These are phyloP conservation scores for Camponotus fellah DNA, from an alignment of 2,888 invertebrate species.

Conservation along the genomic window DNA sequence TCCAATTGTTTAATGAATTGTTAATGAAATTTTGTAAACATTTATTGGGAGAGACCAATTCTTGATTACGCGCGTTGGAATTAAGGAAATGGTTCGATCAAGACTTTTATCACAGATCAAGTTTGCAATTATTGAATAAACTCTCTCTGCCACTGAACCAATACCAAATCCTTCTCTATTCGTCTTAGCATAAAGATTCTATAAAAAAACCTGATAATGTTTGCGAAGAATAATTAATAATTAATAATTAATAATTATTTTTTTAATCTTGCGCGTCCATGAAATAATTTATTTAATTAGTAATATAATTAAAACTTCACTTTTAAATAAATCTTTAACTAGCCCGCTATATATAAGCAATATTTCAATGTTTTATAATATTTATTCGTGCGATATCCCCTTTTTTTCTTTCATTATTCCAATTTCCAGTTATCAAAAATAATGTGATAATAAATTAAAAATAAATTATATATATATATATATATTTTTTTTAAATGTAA, in stretches of 20 bases:
- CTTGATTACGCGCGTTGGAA: too few relatives aligned
- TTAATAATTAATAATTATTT: neutral
- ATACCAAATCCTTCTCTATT: too few relatives aligned
- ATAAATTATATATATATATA: neutral
- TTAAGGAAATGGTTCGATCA: too few relatives aligned
- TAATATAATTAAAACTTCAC: neutral
- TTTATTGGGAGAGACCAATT: too few relatives aligned
- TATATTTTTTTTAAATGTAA: neutral
- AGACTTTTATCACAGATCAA: too few relatives aligned
- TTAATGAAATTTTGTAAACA: too few relatives aligned
- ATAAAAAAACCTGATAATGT: neutral
- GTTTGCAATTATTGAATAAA: too few relatives aligned
- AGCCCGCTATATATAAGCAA: neutral
- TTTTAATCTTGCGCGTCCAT: neutral
- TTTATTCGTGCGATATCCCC: neutral
- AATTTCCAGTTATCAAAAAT: conserved; percentile 4
- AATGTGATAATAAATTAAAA: neutral
- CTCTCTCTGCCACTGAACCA: too few relatives aligned
- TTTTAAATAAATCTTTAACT: neutral
- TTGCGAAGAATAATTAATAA: neutral
- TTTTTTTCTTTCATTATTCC: neutral
- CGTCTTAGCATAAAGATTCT: neutral
- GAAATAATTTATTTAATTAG: too few relatives aligned
- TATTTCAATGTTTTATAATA: neutral
- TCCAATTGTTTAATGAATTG: neutral